phyloP scores from a whole-genome alignment of 2,797 vertebrate species.

The Ciconia nigra region DNA sequence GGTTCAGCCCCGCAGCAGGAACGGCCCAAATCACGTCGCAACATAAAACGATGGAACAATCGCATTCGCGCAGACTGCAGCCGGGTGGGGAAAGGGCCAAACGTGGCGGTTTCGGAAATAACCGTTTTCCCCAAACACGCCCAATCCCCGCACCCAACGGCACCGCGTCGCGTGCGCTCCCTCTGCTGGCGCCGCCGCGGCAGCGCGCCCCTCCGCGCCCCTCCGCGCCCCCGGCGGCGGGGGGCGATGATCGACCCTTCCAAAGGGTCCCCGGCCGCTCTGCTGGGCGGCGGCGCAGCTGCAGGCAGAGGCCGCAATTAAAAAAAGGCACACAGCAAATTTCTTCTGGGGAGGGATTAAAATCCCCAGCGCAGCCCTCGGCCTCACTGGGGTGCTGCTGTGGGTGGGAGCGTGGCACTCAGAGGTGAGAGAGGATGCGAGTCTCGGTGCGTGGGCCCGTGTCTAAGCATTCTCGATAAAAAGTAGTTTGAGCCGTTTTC shows the following conservation, averaged over 20 bases:
- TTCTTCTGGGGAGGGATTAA: neutral
- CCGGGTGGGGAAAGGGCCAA: neutral
- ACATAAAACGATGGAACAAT: neutral
- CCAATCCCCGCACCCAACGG: neutral
- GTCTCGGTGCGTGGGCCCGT: accelerated
- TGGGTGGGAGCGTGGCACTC: neutral
- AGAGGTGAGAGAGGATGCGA: neutral
- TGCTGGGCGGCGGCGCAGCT: neutral
- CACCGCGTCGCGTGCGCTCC: slow-evolving; percentile 48
- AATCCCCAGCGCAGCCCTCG: neutral
- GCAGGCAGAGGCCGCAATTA: neutral
- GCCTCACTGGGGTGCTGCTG: neutral
- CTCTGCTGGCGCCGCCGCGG: slow-evolving; percentile 50
- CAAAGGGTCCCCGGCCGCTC: neutral
- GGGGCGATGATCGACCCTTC: neutral
- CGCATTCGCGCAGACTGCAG: neutral
- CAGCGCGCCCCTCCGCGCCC: neutral
- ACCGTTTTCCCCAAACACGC: accelerated
- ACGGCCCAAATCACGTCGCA: neutral
- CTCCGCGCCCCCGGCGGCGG: neutral
- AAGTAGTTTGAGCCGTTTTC: accelerated
- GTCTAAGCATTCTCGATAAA: neutral
- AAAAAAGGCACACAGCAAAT: accelerated
- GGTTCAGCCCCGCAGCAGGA: neutral
- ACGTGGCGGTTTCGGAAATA: accelerated